Evolutionary conservation across 2,113 vertebrate genomes (phyloP), one percentile per base, ranked within the genome.

Genomic region (Psittacula cyanocephala): DNA sequence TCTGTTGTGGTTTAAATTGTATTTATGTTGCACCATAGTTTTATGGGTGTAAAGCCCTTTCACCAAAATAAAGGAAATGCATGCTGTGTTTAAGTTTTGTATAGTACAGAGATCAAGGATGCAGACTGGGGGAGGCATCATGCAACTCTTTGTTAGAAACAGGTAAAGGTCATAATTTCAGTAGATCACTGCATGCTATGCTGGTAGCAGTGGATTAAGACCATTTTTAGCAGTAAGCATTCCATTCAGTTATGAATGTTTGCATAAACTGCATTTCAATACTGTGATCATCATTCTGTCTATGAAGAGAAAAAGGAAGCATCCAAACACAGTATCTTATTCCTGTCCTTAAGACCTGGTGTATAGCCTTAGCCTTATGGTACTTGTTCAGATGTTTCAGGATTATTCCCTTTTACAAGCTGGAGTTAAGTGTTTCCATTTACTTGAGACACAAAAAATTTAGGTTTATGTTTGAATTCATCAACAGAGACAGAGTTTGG

Each of bases 1-100:
- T 97, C 95, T 97, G 80, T 94, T 97, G 75, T 91, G 83, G 41
- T 77, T 93, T 97, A 90, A 88, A 84, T 80, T 96, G 89, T 94
- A 92, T 89, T 93, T 95, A 62, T 94, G 88, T 91, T 83, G 83
- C 86, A 78, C 70, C 24, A 11, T 90, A 83, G 57, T 88, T 93
- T 90, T 89, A 91, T 57, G 77, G 65, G 65, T 94, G 65, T 91
- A 96, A 96, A 96, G 68, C 80, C 88, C n/a, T 87, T 93, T 88
- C 75, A 94, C 74, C 81, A 71, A 93, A 91, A 91, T 83, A 67
- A 65, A 81, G 86, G 88, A 69, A 96, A 91, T 4, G 11, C 39
- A 17, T 60, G 16, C 70, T 80, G 18, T 44, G 60, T 69, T 96
- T 80, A 91, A 97, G 82, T 92, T 52, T 81, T 47, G 23, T 46